These are phyloP conservation scores for Pogonocherus hispidulus DNA, from an alignment of 2,888 invertebrate species.

Conservation along the genomic window DNA sequence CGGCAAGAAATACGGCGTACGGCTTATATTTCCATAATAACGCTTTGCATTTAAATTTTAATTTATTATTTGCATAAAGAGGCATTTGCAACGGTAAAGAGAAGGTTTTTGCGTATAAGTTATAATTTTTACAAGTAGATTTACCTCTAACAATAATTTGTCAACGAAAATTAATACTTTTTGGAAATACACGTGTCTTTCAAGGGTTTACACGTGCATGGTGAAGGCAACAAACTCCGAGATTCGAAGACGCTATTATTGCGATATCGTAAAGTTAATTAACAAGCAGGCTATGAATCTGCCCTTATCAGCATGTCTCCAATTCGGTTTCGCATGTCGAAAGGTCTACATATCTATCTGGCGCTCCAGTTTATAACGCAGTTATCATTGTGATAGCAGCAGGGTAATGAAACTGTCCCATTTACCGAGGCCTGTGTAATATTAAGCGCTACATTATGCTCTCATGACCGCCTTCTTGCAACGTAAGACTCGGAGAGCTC, in stretches of 20 bases:
- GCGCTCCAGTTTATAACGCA: slow-evolving; percentile 61
- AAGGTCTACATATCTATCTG: slow-evolving; percentile 62
- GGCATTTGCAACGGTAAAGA: too few relatives aligned
- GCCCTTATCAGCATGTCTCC: slow-evolving; percentile 50
- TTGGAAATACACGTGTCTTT: too few relatives aligned
- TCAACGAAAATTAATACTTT: too few relatives aligned
- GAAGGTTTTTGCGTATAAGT: too few relatives aligned
- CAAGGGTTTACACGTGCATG: too few relatives aligned
- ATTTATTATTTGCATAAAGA: background rate
- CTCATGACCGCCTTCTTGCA: slow-evolving; percentile 51
- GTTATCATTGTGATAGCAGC: slow-evolving; percentile 63
- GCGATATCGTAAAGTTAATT: slow-evolving; percentile 51
- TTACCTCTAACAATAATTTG: too few relatives aligned
- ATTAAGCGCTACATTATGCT: slow-evolving; percentile 62
- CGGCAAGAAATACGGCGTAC: slow-evolving; percentile 12
- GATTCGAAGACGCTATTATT: slow-evolving; percentile 27
- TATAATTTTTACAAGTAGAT: too few relatives aligned
- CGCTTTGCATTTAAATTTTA: slow-evolving; percentile 27
- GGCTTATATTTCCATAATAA: slow-evolving; percentile 22
- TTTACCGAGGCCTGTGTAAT: slow-evolving; percentile 62
- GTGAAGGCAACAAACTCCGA: too few relatives aligned
- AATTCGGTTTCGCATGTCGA: slow-evolving; percentile 56
- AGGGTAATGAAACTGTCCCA: slow-evolving; percentile 64
- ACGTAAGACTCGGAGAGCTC: slow-evolving; percentile 46
- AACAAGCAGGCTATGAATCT: slow-evolving; percentile 49